Base-by-base conservation (phyloP, 2,113 vertebrate genomes). In the Burhinus bistriatus region DNA sequence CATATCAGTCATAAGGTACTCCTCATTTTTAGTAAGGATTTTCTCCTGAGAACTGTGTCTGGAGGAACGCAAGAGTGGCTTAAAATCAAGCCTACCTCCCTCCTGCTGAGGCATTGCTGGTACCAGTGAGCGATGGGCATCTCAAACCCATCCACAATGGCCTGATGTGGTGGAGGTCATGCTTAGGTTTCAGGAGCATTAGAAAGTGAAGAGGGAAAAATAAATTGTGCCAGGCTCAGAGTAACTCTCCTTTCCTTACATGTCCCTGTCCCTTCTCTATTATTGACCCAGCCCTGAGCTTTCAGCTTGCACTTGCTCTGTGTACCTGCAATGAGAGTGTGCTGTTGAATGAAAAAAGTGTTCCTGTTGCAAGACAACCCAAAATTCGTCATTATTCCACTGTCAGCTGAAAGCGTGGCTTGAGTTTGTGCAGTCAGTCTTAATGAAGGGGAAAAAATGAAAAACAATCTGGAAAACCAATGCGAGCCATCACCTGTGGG, bases 301-400 rank as follows among this genome's bases (percentile, higher is more conserved):
- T 93, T 58, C 85, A 62, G 15, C 36, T 88, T 57, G 11, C 27
- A 9, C 51, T 62, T 54, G 40, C 65, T 79, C 55, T 54, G 42
- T 18, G 42, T 44, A 8, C 17, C 11, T 59, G 57, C 27, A 75
- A 19, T 2, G 2, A 17, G 9, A 4, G 61, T 12, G 9, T 5
- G 14, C 51, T 4, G 4, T 66, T 75, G 90, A 88, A 93, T 75
- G 65, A 91, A 87, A 95, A 96, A 85, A 47, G 22, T 92, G 34
- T 83, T 32, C 19, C 54, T 77, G n/a, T n/a, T 51, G 90, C 29
- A 92, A 65, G 75, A 40, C 6, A 91, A 62, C 25, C 2, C 15
- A 9, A 92, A 97, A 87, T 94, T 93, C 58, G 15, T 49, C 52
- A 25, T 57, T 94, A 69, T 49, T 97, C 79, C 16, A 12, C 47